Evolutionary conservation across 2,797 vertebrate genomes (phyloP), one percentile per base, ranked within the genome.

Genomic region (Rhyacichthys aspro): DNA sequence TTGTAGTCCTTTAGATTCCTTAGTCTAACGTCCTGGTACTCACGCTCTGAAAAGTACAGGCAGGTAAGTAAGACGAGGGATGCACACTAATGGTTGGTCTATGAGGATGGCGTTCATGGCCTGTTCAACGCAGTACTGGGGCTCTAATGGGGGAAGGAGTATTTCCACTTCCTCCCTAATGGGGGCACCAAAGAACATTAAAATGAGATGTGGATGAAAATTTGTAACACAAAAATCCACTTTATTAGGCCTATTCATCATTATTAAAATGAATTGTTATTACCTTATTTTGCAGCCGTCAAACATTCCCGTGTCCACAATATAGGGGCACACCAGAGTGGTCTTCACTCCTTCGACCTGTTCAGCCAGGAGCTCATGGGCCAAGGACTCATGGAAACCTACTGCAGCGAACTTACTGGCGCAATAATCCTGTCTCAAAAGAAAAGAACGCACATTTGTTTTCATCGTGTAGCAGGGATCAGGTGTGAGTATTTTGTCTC

Each of bases 331-430:
- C 32, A 90, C 85, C 0, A 92, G 87, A 1, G 87, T 90, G 0
- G 86, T 91, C 81, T 91, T 90, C 65, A 90, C 84, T 16, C 82
- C 85, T 1, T 88, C 71, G 1, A 86, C 46, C 15, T 88, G 86
- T 4, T 90, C 86, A 12, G 84, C 85, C 60, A 87, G 78, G 76
- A 92, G 69, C 72, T 91, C 87, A 5, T 91, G 88, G 47, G 87
- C 88, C 60, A 91, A 66, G 39, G 91, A 91, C 78, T 93, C 90
- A 0, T 90, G 90, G 67, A 91, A 91, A 10, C 89, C 90, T 49
- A 90, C 89, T 5, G 85, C 88, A 1, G 90, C 90, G 71, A 91
- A 93, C 59, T 88, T 90, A 74, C 90, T 91, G 57, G 89, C 89
- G 43, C 90, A 91, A 61, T 92, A 91, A 66, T 86, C 88, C 90